Base-by-base conservation (phyloP, 2,888 invertebrate genomes). In the Stegana nigrithorax region DNA sequence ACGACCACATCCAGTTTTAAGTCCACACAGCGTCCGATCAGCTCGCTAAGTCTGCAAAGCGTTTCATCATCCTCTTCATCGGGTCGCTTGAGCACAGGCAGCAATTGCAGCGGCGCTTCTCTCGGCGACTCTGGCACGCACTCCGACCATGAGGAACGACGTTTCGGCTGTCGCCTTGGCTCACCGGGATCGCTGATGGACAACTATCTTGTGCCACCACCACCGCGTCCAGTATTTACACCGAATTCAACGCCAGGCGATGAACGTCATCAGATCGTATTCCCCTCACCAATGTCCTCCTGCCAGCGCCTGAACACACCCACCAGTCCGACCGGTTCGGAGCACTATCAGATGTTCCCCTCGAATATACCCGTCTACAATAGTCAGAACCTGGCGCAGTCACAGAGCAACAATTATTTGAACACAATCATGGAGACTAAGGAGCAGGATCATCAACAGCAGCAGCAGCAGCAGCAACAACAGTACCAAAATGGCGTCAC, bases 91-190 rank as follows among this genome's bases (percentile, higher is more conserved):
- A 94, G 94, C 75, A 94, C 93, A 2, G 92, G 92, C 8, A 90
- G 89, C 73, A 89, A 87, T 21, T 88, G 88, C 70, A 93, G 93
- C 73, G 93, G 92, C 2, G 91, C 91, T 29, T 94, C 94, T 73
- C 87, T 93, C 0, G 93, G 93, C 0, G 95, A 95, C 75, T 93
- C 93, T 78, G 94, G 94, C 60, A 93, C 93, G 0, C 93, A 93
- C 80, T 94, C 94, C 0, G 94, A 94, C 82, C 90, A 90, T 59
- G 94, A 94, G 67, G 94, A 94, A 60, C 89, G 92, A 67, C 80
- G 85, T 14, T 78, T 78, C 8, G 81, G 78, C 53, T 85, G 83
- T 59, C 82, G 85, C 4, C 68, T 83, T 26, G 84, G 81, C n/a
- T 80, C 73, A 6, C 75, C 83, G 0, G 84, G 83, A 0, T 81